Evolutionary conservation across 2,797 vertebrate genomes (phyloP).

Genomic region (Rhinatrema bivittatum): DNA sequence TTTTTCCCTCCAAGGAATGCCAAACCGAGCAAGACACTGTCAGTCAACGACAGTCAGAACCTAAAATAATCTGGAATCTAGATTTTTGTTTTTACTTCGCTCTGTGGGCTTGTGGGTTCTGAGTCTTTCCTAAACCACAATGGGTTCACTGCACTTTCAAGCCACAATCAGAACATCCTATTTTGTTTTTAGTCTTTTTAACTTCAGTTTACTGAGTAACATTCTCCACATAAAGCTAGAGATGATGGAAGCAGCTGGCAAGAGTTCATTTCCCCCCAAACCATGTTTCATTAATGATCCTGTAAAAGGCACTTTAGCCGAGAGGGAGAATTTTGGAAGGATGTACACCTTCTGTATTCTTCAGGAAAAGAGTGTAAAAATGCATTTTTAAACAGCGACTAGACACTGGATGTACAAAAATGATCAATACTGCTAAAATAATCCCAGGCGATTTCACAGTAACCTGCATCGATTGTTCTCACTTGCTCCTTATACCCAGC

Average conservation of each 20-base stretch:
- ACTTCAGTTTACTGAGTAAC: constrained; percentile 17
- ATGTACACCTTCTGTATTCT: too few species aligned
- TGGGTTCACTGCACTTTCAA: constrained; percentile 17
- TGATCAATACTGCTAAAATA: too few species aligned
- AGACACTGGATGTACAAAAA: too few species aligned
- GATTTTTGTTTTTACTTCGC: constrained; percentile 46
- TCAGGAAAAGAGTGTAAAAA: too few species aligned
- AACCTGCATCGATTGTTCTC: too few species aligned
- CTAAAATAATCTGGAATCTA: constrained; percentile 21
- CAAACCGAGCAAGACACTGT: constrained; percentile 21
- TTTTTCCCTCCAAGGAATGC: constrained; percentile 18
- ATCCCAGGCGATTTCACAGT: too few species aligned
- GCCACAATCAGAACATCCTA: constrained; percentile 39
- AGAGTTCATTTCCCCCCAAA: constrained; percentile 11
- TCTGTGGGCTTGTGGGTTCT: constrained; percentile 31
- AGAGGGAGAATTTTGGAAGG: constrained; percentile 13
- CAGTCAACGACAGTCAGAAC: too few species aligned
- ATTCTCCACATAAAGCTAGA: constrained; percentile 9
- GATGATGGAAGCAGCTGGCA: constrained; percentile 6
- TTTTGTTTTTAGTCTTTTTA: constrained; percentile 39
- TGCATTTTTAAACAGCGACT: too few species aligned
- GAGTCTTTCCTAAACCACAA: constrained; percentile 29
- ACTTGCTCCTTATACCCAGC: too few species aligned
- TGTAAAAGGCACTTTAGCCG: constrained; percentile 9
- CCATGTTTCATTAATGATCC: constrained; percentile 15